Evolutionary conservation across 2,113 vertebrate genomes (phyloP).

Genomic region (Lamprotornis superbus): DNA sequence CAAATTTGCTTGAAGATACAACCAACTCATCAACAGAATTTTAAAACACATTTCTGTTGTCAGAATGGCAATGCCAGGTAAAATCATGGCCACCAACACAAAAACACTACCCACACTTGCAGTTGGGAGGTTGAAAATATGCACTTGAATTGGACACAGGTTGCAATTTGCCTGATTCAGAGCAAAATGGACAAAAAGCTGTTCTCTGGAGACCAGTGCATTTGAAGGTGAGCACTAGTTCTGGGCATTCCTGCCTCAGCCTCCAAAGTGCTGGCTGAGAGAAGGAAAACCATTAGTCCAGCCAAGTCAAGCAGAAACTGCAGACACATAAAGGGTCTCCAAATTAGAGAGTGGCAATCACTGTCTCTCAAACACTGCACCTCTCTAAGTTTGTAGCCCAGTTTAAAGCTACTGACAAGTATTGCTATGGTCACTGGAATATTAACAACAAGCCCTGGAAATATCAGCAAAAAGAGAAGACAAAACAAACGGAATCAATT

Average conservation of each 20-base stretch:
- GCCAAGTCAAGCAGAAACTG: neutral
- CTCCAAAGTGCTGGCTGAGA: neutral
- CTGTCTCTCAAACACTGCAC: neutral
- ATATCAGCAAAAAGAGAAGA: neutral
- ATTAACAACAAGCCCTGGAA: neutral
- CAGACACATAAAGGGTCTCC: neutral
- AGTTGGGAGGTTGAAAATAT: neutral
- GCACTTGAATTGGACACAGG: neutral
- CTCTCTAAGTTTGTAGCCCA: neutral
- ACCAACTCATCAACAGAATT: neutral
- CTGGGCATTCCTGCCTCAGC: neutral
- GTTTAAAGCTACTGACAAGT: neutral
- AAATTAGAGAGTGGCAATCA: neutral
- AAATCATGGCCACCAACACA: neutral
- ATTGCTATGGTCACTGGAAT: neutral
- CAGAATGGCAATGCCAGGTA: neutral
- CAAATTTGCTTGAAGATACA: neutral
- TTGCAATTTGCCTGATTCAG: neutral
- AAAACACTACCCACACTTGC: neutral
- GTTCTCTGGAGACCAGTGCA: neutral
- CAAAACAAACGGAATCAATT: neutral
- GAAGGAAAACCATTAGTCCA: neutral
- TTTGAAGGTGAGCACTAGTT: neutral
- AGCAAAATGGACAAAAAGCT: neutral
- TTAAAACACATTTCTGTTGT: neutral